phyloP scores from a whole-genome alignment of 2,888 invertebrate genomes.

The Oscheius sp. region DNA sequence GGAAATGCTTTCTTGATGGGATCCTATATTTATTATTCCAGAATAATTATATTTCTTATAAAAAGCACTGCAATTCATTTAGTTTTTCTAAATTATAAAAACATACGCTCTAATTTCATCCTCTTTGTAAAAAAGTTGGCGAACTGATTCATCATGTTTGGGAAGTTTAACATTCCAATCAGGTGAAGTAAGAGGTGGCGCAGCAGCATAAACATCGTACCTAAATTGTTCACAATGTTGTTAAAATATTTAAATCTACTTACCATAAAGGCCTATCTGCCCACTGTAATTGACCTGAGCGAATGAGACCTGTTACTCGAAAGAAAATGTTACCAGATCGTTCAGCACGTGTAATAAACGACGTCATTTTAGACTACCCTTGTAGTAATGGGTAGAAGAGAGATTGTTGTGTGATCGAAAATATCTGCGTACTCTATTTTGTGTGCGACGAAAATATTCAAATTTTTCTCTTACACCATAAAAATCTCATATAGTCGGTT shows the following conservation, averaged over 20 bases:
- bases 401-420: no score
- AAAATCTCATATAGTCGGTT: no score
- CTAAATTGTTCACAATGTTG: slow-evolving; percentile 32
- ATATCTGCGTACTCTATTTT: no score
- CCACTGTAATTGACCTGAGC: slow-evolving; percentile 83
- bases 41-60: slow-evolving; percentile 73
- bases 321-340: slow-evolving; percentile 66
- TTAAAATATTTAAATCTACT: slow-evolving; percentile 1
- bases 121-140: slow-evolving; percentile 85
- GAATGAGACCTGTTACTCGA: slow-evolving; percentile 80
- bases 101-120: slow-evolving; percentile 85
- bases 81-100: not conserved
- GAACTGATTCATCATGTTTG: slow-evolving; percentile 77
- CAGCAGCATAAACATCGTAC: slow-evolving; percentile 87
- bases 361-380: slow-evolving; percentile 50
- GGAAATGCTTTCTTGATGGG: slow-evolving; percentile 64
- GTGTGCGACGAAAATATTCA: not conserved
- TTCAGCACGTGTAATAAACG: slow-evolving; percentile 65
- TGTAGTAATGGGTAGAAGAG: no score
- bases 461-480: no score
- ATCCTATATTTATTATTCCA: slow-evolving; percentile 71
- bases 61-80: slow-evolving; percentile 73
- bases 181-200: slow-evolving; percentile 89
- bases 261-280: slow-evolving; percentile 89
- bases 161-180: slow-evolving; percentile 78